Percentiles rank a stretch among this genome's conserved stretches.
These are phyloP conservation scores for Theretra japonica DNA, from an alignment of 2,888 invertebrate species.

Conservation along the genomic window DNA sequence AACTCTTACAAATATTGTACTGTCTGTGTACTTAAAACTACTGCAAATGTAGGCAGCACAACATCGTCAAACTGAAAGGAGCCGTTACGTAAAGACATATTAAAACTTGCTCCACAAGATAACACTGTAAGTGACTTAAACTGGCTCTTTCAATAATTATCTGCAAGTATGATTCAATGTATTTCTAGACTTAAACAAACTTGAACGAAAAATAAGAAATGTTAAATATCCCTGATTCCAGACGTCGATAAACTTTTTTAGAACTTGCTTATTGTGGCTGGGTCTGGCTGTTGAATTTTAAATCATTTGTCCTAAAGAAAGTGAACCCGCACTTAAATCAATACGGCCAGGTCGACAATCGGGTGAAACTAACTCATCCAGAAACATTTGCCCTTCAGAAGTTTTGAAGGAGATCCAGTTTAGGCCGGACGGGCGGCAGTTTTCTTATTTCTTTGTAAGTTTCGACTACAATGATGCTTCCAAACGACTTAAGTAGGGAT, in stretches of 20 bases:
- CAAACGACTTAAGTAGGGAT: neutral
- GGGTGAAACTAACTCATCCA: neutral
- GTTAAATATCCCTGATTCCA: neutral
- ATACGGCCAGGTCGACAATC: neutral
- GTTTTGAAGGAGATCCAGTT: constrained; percentile 22
- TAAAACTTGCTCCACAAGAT: constrained; percentile 10
- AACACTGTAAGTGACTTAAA: constrained; percentile 8
- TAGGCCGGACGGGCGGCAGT: neutral
- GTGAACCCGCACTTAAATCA: neutral
- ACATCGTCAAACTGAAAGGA: constrained; percentile 14
- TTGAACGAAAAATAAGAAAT: neutral
- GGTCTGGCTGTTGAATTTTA: neutral
- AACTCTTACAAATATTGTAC: neutral
- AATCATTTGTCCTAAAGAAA: neutral
- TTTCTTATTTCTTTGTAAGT: neutral
- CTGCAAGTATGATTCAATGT: neutral
- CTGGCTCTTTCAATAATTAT: neutral
- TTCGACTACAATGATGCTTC: neutral
- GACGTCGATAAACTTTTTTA: neutral
- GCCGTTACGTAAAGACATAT: constrained; percentile 21
- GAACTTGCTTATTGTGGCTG: neutral
- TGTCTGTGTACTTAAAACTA: neutral
- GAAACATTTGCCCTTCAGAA: constrained; percentile 16
- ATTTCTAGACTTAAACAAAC: neutral
- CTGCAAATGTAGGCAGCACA: constrained; percentile 2